Evolutionary conservation across 2,797 vertebrate species (phyloP), one percentile per base, ranked within the genome.

Genomic region (Huso huso): DNA sequence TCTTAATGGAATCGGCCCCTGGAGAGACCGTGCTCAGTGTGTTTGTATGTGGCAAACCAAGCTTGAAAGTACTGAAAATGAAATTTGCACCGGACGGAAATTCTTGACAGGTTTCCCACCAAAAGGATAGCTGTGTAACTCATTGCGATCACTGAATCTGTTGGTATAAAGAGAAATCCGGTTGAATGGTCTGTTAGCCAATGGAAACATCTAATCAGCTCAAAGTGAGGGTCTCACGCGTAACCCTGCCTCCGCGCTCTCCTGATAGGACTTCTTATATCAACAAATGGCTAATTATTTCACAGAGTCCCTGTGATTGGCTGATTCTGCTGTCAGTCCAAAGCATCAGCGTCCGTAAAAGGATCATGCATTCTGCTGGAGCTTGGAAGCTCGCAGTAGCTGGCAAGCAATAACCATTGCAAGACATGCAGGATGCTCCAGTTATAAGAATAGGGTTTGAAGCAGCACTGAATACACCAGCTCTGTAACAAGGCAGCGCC

Each of bases 181-280:
- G n/a, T 70, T 57, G 68, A 73, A 70, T 61, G 59, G 60, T 58
- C 12, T 62, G 59, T 70, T 66, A 71, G 73, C 80, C 80, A 80
- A 81, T 82, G 66, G 72, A 72, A 68, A 61, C 59, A 68, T 66
- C 70, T 61, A 68, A 53, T 77, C 70, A 69, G 70, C 71, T 72
- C 73, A 72, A 66, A 69, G 4, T 53, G 37, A 61, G 68, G 70
- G 60, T 81, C 83, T 76, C 77, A 72, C 79, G 72, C 67, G 9
- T 13, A 37, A 55, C 2, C 3, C 77, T 79, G 68, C 82, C 85
- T 69, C 1, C 10, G 0, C 37, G 13, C 8, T n/a, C 11, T 60
- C 9, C 15, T 65, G 63, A 90, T 87, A 87, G 87, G 91, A 10
- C 66, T 13, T 0, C 65, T 72, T 68, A 15, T 70, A n/a, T 77